A percentile compares a stretch with the other conserved stretches of the same genome.
Evolutionary conservation across 2,797 vertebrate species (phyloP).

Genomic region (Pseudomugil tenellus): DNA sequence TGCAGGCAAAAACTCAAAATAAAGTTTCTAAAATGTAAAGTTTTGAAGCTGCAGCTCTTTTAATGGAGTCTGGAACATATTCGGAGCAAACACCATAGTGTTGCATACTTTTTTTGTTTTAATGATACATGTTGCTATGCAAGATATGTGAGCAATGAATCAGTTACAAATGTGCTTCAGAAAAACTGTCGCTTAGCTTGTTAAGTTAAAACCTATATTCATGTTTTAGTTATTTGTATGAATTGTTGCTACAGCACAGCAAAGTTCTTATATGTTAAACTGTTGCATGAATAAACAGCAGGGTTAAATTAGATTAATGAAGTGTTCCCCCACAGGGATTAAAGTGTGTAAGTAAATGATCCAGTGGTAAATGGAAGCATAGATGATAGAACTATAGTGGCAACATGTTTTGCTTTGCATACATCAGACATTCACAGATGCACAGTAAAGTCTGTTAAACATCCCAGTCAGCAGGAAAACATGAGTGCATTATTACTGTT

Average conservation of each 20-base stretch:
- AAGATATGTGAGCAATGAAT: background rate
- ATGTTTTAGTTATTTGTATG: background rate
- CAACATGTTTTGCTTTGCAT: background rate
- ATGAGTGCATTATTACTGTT: background rate
- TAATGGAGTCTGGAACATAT: background rate
- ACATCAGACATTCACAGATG: background rate
- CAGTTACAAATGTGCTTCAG: background rate
- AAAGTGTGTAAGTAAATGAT: background rate
- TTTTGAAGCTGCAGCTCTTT: background rate
- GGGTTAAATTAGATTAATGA: background rate
- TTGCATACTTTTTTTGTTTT: background rate
- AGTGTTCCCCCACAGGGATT: background rate
- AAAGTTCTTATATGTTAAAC: background rate
- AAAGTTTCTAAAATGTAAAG: conserved; percentile 6
- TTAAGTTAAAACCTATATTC: background rate
- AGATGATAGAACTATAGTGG: background rate
- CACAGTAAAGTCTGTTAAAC: conserved; percentile 5
- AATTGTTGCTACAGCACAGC: background rate
- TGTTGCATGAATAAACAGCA: background rate
- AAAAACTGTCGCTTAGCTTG: background rate
- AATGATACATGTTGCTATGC: background rate
- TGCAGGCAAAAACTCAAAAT: conserved; percentile 11
- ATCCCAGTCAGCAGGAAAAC: background rate
- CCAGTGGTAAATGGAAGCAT: background rate
- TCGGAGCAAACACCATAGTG: background rate